Conservation (phyloP, 2,888 invertebrate species). For the Troides helena region DNA sequence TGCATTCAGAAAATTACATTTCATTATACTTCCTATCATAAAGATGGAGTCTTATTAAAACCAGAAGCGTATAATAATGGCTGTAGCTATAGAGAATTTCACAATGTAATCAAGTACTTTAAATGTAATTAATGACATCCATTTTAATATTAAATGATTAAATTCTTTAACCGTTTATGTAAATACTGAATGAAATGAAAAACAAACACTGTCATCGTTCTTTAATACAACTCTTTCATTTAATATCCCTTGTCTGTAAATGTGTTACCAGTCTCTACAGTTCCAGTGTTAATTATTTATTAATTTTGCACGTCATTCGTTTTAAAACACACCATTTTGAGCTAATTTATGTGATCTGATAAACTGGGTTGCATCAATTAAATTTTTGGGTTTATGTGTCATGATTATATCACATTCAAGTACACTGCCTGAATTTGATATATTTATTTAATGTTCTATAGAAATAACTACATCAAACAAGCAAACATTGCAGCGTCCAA, state of each 20-base stretch:
- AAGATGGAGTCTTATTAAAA: background rate
- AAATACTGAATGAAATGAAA: background rate
- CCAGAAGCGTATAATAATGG: background rate
- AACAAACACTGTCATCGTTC: no score
- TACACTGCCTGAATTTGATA: background rate
- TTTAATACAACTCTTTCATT: background rate
- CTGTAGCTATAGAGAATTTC: background rate
- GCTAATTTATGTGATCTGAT: slow-evolving; percentile 3
- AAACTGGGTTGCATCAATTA: slow-evolving; percentile 12
- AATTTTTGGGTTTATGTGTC: background rate
- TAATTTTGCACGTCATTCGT: background rate
- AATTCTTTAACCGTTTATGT: background rate
- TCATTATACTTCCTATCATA: background rate
- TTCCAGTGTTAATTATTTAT: background rate
- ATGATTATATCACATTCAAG: slow-evolving; percentile 8
- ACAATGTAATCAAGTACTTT: background rate
- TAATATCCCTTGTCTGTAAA: background rate
- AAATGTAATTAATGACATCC: background rate
- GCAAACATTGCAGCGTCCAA: background rate
- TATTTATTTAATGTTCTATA: background rate
- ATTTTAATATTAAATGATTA: background rate
- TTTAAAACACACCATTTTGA: slow-evolving; percentile 2
- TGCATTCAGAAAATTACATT: background rate
- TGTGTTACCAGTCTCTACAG: slow-evolving; percentile 1
- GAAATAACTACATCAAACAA: no score